These are phyloP conservation scores for Cardiocondyla obscurior DNA, from an alignment of 1,140 invertebrate genomes.

Conservation along the genomic window DNA sequence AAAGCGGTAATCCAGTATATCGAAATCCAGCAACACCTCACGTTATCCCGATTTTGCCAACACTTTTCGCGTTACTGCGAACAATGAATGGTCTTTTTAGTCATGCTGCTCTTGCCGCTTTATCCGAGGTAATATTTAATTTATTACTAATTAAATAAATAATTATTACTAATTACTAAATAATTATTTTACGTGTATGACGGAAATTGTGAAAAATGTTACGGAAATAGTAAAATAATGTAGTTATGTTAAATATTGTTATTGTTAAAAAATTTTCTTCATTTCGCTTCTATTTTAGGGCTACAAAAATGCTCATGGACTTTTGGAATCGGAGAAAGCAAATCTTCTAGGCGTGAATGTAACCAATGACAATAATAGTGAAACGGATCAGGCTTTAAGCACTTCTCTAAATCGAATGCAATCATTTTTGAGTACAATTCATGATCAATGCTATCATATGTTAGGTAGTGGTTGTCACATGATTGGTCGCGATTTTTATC, in stretches of 20 bases:
- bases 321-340: slow-evolving; percentile 89
- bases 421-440: slow-evolving; percentile 88
- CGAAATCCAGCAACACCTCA: slow-evolving; percentile 93
- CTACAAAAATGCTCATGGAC: slow-evolving; percentile 88
- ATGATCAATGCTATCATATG: slow-evolving; percentile 91
- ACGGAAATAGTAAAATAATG: neutral
- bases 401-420: slow-evolving; percentile 92
- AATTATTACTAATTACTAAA: neutral
- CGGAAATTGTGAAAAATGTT: no score
- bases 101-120: slow-evolving; percentile 85
- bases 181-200: no score
- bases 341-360: slow-evolving; percentile 86
- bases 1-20: slow-evolving; percentile 90
- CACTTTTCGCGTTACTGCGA: slow-evolving; percentile 89
- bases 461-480: slow-evolving; percentile 90
- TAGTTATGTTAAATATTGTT: neutral
- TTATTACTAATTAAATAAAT: neutral
- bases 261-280: slow-evolving; percentile 12
- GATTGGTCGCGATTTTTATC: slow-evolving; percentile 93
- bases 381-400: slow-evolving; percentile 81
- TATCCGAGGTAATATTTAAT: slow-evolving; percentile 84
- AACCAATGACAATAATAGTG: slow-evolving; percentile 80
- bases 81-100: slow-evolving; percentile 92
- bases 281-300: slow-evolving; percentile 80
- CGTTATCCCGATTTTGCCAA: slow-evolving; percentile 90